Percentiles rank a stretch among this genome's conserved stretches.
Conservation (phyloP, 2,888 invertebrate genomes). For the Zelleria hepariella region DNA sequence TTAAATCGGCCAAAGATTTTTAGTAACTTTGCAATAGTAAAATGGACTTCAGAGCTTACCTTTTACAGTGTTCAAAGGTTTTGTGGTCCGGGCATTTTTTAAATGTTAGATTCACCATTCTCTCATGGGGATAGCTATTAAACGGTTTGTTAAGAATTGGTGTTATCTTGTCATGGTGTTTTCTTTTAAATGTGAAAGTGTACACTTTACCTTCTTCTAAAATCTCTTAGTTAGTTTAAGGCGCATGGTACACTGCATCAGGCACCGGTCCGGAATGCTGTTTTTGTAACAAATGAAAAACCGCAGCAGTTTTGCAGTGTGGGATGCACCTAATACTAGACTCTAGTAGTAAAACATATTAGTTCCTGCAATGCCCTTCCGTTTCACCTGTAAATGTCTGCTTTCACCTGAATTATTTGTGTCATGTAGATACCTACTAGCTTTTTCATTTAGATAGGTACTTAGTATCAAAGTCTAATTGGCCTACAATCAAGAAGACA, state of each 20-base stretch:
- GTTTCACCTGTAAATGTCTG: not conserved
- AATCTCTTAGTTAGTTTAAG: conserved; percentile 15
- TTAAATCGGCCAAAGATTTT: too few species aligned
- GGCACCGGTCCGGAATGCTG: too few species aligned
- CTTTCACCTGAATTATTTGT: not conserved
- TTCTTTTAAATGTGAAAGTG: conserved; percentile 43
- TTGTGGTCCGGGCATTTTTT: not conserved
- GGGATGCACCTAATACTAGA: too few species aligned
- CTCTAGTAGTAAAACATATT: too few species aligned
- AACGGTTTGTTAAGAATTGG: too few species aligned
- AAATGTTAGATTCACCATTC: not conserved
- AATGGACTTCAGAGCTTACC: too few species aligned
- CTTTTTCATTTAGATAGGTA: not conserved
- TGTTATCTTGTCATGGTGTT: conserved; percentile 15
- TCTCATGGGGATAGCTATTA: not conserved
- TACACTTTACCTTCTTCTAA: conserved; percentile 61
- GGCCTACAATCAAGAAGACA: not conserved
- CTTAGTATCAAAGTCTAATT: not conserved
- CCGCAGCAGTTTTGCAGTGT: too few species aligned
- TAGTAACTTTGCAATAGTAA: too few species aligned
- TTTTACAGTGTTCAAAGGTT: too few species aligned
- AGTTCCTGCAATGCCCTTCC: not conserved
- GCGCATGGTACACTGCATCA: too few species aligned
- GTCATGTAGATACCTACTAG: not conserved
- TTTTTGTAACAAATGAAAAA: too few species aligned